Base-by-base conservation (phyloP, 2,797 vertebrate genomes). In the Danio albolineatus region DNA sequence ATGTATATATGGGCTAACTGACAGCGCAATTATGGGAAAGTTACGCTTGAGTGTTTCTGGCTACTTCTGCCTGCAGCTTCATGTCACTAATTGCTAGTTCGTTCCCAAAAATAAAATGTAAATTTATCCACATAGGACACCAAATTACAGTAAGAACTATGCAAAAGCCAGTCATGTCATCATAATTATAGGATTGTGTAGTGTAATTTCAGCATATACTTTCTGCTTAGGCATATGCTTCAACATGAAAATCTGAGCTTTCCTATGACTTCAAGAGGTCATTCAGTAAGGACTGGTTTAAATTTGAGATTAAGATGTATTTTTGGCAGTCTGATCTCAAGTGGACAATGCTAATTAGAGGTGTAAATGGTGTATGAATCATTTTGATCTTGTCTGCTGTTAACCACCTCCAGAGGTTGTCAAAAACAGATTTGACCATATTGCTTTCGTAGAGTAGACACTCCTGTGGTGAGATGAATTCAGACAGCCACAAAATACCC, bases 61-160 rank as follows among this genome's bases (percentile, higher is more conserved):
- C 60, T 72, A 61, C 19, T 70, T 44, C 44, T 76, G 46, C 46
- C 74, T 49, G 3, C 17, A 81, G 81, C 13, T 57, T 71, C 51
- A 73, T 77, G 74, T 80, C 49, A 19, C 44, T 84, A 70, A 87
- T 83, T 85, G 62, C 80, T 86, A 76, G 83, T 84, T 84, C 79
- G 62, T 74, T 44, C 67, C 57, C n/a, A 48, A 19, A 10, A 38
- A 54, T 41, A 51, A 72, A 51, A 79, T 85, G 57, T 79, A 65
- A 79, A 76, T 73, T 19, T 61, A 57, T 39, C 62, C 73, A 60
- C 48, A 28, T 41, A 49, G 48, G 54, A 43, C 39, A 60, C 74
- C 41, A 41, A 53, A 71, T 78, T 71, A 78, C 49, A 78, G 56
- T 53, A 53, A 51, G 56, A 64, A 41, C 59, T 53, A 74, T 56